A percentile compares a stretch with the other conserved stretches of the same genome.
These are phyloP conservation scores for Drosophila sordidapex DNA, from an alignment of 2,888 invertebrate species.

Conservation along the genomic window DNA sequence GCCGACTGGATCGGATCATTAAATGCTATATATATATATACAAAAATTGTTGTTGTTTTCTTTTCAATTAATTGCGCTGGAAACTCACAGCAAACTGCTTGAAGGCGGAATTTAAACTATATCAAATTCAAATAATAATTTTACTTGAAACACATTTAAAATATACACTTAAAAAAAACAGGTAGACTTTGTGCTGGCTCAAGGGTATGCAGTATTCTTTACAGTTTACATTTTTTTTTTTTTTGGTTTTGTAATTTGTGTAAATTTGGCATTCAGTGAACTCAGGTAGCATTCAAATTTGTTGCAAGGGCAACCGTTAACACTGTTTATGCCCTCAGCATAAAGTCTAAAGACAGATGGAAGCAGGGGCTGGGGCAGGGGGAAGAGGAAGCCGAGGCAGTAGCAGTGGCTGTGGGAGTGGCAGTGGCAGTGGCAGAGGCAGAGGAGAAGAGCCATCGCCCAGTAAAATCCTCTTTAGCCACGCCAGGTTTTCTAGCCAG, in stretches of 20 bases:
- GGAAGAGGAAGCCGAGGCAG: neutral
- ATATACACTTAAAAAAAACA: neutral
- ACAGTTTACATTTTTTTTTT: neutral
- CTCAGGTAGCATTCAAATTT: neutral
- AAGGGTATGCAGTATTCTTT: neutral
- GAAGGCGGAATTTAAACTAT: neutral
- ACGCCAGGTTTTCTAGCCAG: constrained; percentile 79
- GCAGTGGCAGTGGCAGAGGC: neutral
- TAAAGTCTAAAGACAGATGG: neutral
- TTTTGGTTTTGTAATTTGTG: neutral
- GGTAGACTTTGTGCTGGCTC: neutral
- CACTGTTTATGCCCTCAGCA: neutral
- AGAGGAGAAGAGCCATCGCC: constrained; percentile 39
- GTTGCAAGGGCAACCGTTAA: neutral
- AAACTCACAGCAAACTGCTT: neutral
- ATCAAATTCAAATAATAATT: neutral
- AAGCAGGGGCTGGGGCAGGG: neutral
- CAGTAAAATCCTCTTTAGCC: constrained; percentile 74
- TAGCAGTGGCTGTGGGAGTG: neutral
- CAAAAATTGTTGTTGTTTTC: neutral
- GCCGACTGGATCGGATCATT: no score
- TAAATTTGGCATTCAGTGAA: neutral
- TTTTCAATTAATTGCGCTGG: neutral
- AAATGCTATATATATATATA: neutral
- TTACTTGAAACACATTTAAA: neutral